Conservation (phyloP, 2,888 invertebrate species). For the Disparrhopalites patrizii region DNA sequence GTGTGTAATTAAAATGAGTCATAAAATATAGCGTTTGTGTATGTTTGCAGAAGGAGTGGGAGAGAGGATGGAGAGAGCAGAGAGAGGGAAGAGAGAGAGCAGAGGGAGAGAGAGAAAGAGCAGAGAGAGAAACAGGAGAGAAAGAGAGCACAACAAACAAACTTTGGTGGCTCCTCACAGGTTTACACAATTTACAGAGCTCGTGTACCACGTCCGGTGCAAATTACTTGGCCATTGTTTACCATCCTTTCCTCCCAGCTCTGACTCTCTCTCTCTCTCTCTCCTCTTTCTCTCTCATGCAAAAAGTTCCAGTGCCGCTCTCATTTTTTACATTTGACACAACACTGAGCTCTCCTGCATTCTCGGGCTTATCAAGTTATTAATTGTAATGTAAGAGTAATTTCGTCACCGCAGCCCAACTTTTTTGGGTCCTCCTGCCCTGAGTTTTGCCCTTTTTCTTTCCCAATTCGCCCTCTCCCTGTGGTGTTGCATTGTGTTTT, state of each 20-base stretch:
- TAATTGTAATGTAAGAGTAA: too few relatives aligned
- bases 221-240: slow-evolving; percentile 19
- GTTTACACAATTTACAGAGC: slow-evolving; percentile 6
- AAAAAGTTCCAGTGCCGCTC: too few relatives aligned
- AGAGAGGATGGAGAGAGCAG: not conserved
- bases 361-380: too few relatives aligned
- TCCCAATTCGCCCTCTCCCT: too few relatives aligned
- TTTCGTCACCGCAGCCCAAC: too few relatives aligned
- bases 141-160: not conserved
- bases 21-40: slow-evolving; percentile 32
- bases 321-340: too few relatives aligned
- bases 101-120: not conserved
- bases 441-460: too few relatives aligned
- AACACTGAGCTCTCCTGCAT: too few relatives aligned
- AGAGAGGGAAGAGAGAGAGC: too few relatives aligned
- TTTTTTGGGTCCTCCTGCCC: too few relatives aligned
- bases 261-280: not conserved
- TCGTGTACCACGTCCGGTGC: slow-evolving; percentile 8
- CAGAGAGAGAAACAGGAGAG: not conserved
- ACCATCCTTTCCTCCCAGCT: too few relatives aligned
- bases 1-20: slow-evolving; percentile 36
- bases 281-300: not conserved
- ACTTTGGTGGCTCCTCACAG: not conserved
- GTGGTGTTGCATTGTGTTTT: too few relatives aligned
- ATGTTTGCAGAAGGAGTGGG: not conserved